Base-by-base conservation (phyloP, 1,140 invertebrate species). In the Drosophila pseudoananassae region DNA sequence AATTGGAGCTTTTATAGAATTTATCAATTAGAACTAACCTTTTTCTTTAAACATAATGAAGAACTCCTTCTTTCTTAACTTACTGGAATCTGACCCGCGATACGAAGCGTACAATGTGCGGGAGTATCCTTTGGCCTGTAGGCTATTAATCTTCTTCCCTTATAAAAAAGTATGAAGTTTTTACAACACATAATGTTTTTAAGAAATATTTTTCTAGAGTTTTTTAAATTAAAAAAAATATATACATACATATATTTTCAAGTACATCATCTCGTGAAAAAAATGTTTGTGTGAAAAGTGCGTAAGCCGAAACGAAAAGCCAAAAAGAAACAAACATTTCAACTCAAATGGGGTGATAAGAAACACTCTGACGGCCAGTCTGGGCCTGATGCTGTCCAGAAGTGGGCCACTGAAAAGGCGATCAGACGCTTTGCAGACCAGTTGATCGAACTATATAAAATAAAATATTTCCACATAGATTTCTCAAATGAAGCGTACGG, bases 381-480 rank as follows among this genome's bases (percentile, higher is more conserved):
- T 53, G 3, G 17, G 15, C 9, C 51, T 87, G 82, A 87, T 73
- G 51, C 25, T 87, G 63, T 72, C 71, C 83, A 88, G 83, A 88
- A 72, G 60, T 71, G 17, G 58, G 33, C 17, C 53, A 53, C 50
- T 12, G 12, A 25, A 36, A 17, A 33, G 31, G 27, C 31, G 43
- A 47, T 52, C 68, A 50, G 68, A 55, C 17, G 38, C 51, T 47
- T 23, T 36, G 25, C 66, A 33, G 56, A 49, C 56, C 58, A 57
- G 43, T 43, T 84, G 80, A 79, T 68, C 78, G 78, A 72, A 87
- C 70, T 83, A 87, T 87, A 87, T 87, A 73, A 87, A 88, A 83
- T 88, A 61, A 88, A 87, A 87, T 88, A 87, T 87, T 87, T 87
- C 75, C 82, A 83, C 82, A 87, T 59, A 75, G 69, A 76, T 87